These are phyloP conservation scores for Monochamus alternatus DNA, from an alignment of 2,888 invertebrate species.

Conservation along the genomic window DNA sequence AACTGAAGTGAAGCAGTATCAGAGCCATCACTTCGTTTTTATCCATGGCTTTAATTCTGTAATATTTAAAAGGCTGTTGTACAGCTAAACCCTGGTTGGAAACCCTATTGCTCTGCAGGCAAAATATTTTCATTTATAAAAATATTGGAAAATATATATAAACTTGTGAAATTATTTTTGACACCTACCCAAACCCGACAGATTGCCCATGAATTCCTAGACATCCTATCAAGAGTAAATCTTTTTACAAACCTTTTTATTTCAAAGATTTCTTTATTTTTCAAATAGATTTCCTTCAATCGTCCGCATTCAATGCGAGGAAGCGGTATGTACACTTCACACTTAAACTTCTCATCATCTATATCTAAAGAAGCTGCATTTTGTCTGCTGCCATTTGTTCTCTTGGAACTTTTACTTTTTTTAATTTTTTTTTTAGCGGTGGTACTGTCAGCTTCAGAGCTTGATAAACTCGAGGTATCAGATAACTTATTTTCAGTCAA, in stretches of 20 bases:
- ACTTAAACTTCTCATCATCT: slow-evolving; percentile 54
- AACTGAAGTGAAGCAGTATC: too few relatives aligned
- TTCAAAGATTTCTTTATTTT: slow-evolving; percentile 57
- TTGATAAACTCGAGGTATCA: slow-evolving; percentile 41
- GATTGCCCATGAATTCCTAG: too few relatives aligned
- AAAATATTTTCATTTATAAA: too few relatives aligned
- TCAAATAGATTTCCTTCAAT: slow-evolving; percentile 61
- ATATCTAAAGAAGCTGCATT: slow-evolving; percentile 26
- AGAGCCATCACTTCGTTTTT: too few relatives aligned
- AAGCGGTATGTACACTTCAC: slow-evolving; percentile 59
- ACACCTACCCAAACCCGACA: too few relatives aligned
- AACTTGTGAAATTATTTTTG: too few relatives aligned
- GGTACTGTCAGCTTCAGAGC: slow-evolving; percentile 30
- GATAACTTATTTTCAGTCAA: slow-evolving; percentile 30
- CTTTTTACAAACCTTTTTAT: slow-evolving; percentile 53
- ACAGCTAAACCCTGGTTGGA: too few relatives aligned
- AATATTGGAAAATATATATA: too few relatives aligned
- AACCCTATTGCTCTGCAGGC: too few relatives aligned
- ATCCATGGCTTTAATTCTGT: too few relatives aligned
- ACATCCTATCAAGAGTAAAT: neutral
- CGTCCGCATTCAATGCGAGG: slow-evolving; percentile 60
- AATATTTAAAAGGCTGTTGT: too few relatives aligned
- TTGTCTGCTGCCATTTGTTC: slow-evolving; percentile 40
- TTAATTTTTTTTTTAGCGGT: slow-evolving; percentile 25
- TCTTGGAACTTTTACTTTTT: slow-evolving; percentile 39